A percentile compares a stretch with the other conserved stretches of the same genome.
These are phyloP conservation scores for Plotosus lineatus DNA, from an alignment of 2,113 vertebrate species.

Conservation along the genomic window DNA sequence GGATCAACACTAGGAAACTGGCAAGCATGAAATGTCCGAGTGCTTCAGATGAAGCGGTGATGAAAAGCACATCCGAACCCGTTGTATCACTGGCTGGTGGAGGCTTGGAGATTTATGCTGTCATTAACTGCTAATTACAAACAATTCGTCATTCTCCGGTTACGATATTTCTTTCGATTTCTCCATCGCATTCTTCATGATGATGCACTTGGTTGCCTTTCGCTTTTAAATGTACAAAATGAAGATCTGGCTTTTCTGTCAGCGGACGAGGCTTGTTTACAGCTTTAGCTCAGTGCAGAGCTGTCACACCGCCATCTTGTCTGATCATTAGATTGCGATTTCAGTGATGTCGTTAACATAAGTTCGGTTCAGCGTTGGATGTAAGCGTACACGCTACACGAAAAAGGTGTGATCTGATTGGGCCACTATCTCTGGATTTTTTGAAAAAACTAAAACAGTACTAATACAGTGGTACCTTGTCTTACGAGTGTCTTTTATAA, in stretches of 20 bases:
- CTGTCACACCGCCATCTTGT: not conserved
- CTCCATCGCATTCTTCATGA: conserved; percentile 36
- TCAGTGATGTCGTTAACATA: not conserved
- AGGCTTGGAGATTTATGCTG: not conserved
- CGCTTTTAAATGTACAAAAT: conserved; percentile 38
- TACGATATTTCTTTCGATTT: not conserved
- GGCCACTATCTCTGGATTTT: too few species aligned
- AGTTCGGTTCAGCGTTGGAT: too few species aligned
- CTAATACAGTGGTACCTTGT: too few species aligned
- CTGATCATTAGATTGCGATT: not conserved
- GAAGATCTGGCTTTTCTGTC: conserved; percentile 64
- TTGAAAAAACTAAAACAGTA: too few species aligned
- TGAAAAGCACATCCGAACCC: not conserved
- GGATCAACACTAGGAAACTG: not conserved
- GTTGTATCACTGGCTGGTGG: not conserved
- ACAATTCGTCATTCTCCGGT: not conserved
- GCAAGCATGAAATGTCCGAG: conserved; percentile 23
- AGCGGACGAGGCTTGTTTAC: conserved; percentile 64
- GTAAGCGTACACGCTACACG: too few species aligned
- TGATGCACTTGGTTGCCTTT: conserved; percentile 23
- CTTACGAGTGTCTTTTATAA: too few species aligned
- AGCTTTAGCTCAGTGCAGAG: conserved; percentile 51
- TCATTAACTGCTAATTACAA: conserved; percentile 13
- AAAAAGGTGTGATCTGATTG: too few species aligned
- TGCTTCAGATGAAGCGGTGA: not conserved